Evolutionary conservation across 2,888 invertebrate genomes (phyloP).

Genomic region (Tanypteryx hageni): DNA sequence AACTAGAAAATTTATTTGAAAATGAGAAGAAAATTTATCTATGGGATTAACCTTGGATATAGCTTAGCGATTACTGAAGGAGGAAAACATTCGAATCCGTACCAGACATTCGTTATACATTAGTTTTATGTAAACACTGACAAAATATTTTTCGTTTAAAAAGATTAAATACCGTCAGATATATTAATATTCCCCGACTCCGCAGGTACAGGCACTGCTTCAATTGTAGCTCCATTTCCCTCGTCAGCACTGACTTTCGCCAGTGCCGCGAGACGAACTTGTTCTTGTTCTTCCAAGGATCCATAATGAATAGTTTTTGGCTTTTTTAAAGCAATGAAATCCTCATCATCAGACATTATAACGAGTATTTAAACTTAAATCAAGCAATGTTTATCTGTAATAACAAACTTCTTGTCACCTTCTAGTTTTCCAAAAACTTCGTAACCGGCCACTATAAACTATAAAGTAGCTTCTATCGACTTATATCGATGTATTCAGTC

Average conservation of each 20-base stretch:
- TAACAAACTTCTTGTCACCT: background rate
- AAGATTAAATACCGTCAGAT: conserved; percentile 78
- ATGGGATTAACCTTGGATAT: too few relatives aligned
- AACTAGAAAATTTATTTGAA: too few relatives aligned
- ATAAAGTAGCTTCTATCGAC: background rate
- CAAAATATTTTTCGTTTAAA: too few relatives aligned
- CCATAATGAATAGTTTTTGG: conserved; percentile 91
- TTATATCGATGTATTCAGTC: background rate
- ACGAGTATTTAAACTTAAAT: background rate
- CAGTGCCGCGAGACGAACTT: conserved; percentile 81
- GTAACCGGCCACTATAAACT: background rate
- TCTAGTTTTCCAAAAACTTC: background rate
- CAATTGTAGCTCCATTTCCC: conserved; percentile 76
- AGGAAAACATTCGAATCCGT: too few relatives aligned
- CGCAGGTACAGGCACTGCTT: conserved; percentile 77
- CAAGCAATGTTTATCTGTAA: too few relatives aligned
- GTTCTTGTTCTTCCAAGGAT: conserved; percentile 90
- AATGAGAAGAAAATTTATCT: too few relatives aligned
- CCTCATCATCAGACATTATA: conserved; percentile 90
- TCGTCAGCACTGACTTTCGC: conserved; percentile 78
- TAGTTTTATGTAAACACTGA: too few relatives aligned
- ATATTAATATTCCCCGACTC: conserved; percentile 82
- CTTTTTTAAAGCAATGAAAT: conserved; percentile 84
- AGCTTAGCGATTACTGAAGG: too few relatives aligned
- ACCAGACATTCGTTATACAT: too few relatives aligned